Percentiles rank a stretch among this genome's conserved stretches.
These are phyloP conservation scores for Bombus difficillimus DNA, from an alignment of 1,140 invertebrate species.

Conservation along the genomic window DNA sequence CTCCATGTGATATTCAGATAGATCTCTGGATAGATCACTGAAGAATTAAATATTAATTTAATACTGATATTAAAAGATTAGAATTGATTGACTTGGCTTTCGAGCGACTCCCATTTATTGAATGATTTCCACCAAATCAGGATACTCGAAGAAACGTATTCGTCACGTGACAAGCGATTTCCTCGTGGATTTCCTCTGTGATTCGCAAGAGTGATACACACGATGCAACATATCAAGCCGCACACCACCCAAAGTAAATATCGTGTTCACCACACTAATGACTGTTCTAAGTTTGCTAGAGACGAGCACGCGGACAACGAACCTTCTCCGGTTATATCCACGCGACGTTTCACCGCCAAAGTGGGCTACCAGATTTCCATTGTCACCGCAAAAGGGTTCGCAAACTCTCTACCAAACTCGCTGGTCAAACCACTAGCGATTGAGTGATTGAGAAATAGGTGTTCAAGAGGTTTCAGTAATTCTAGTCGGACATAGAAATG, in stretches of 20 bases:
- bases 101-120: no score
- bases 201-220: not conserved
- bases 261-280: slow-evolving; percentile 68
- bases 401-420: not conserved
- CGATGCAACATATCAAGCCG: slow-evolving; percentile 2
- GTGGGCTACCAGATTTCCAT: slow-evolving; percentile 41
- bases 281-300: slow-evolving; percentile 74
- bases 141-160: not conserved
- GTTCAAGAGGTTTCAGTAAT: no score
- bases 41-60: no score
- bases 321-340: slow-evolving; percentile 57
- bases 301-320: slow-evolving; percentile 71
- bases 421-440: no score
- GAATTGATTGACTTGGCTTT: no score
- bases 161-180: slow-evolving; percentile 3
- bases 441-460: no score
- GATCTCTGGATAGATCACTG: no score
- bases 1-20: no score
- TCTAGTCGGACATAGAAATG: no score
- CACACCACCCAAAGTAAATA: slow-evolving; percentile 63
- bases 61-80: no score
- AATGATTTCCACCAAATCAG: not conserved
- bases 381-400: slow-evolving; percentile 16
- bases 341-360: slow-evolving; percentile 37
- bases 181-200: not conserved